Conservation (phyloP, 2,113 vertebrate genomes). For the Podarcis cretensis region DNA sequence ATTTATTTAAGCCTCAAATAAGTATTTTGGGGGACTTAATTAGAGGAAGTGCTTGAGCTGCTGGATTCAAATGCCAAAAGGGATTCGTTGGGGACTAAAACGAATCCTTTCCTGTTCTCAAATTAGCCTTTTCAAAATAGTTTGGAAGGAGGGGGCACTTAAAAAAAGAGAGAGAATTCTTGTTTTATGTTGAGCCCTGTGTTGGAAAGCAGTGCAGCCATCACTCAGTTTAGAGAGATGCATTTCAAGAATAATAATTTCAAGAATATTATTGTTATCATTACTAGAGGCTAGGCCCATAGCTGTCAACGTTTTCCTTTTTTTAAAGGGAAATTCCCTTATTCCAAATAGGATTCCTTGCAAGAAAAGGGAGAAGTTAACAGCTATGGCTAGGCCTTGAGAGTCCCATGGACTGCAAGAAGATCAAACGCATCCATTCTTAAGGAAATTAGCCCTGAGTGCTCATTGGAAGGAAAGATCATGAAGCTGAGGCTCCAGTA, state of each 20-base stretch:
- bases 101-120: conserved; percentile 69
- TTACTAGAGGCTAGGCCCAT: not conserved
- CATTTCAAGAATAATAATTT: not conserved
- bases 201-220: not conserved
- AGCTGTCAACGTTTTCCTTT: too few relatives aligned
- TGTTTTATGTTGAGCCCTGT: not conserved
- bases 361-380: too few relatives aligned
- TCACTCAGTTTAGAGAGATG: not conserved
- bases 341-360: too few relatives aligned
- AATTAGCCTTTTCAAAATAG: conserved; percentile 58
- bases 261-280: not conserved
- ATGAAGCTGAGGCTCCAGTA: too few relatives aligned
- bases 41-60: conserved; percentile 65
- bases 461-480: too few relatives aligned
- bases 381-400: too few relatives aligned
- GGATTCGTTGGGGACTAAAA: conserved; percentile 59
- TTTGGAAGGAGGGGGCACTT: conserved; percentile 37
- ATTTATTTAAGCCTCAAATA: conserved; percentile 74
- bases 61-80: conserved; percentile 61
- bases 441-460: too few relatives aligned
- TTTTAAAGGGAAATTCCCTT: too few relatives aligned
- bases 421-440: too few relatives aligned
- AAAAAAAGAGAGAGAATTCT: not conserved
- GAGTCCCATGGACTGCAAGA: too few relatives aligned
- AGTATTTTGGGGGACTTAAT: conserved; percentile 65